Percentiles rank a stretch among this genome's conserved stretches.
Evolutionary conservation across 2,888 invertebrate species (phyloP).

Genomic region (Galeopsomyia nigrocyanea): DNA sequence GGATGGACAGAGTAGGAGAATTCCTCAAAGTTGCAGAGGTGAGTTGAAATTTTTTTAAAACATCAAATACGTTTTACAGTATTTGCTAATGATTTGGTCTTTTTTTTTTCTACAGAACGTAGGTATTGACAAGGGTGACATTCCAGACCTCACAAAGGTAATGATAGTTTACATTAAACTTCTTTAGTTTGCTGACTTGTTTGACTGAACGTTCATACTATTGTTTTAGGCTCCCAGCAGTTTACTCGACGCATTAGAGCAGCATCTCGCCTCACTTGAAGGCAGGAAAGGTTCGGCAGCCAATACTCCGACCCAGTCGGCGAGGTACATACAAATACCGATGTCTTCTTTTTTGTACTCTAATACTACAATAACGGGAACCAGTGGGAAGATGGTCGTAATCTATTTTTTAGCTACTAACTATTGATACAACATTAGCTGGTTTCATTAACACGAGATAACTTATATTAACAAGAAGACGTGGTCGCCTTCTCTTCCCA

Average conservation of each 20-base stretch:
- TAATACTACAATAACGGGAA: conserved; percentile 28
- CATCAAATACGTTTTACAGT: too few species aligned
- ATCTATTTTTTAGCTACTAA: conserved; percentile 5
- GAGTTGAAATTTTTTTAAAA: conserved; percentile 57
- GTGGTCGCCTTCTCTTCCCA: conserved; percentile 42
- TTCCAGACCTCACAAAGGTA: conserved; percentile 95
- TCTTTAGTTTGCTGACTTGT: neutral
- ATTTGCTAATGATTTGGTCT: neutral
- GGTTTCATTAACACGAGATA: conserved; percentile 14
- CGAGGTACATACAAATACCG: conserved; percentile 73
- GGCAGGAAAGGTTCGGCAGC: conserved; percentile 91
- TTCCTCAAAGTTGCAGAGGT: conserved; percentile 91
- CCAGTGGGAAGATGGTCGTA: conserved; percentile 42
- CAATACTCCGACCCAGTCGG: conserved; percentile 88
- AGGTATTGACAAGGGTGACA: conserved; percentile 98
- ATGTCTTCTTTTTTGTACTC: conserved; percentile 45
- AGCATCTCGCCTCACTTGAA: conserved; percentile 93
- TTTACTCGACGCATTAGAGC: conserved; percentile 95
- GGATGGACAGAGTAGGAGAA: conserved; percentile 98
- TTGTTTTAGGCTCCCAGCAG: conserved; percentile 87
- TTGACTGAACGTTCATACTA: neutral
- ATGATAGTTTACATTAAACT: conserved; percentile 3
- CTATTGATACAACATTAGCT: conserved; percentile 16
- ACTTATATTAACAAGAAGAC: conserved; percentile 4
- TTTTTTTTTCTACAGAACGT: conserved; percentile 76